Conservation (phyloP, 1,140 invertebrate genomes). For the Drosophila ficusphila region DNA sequence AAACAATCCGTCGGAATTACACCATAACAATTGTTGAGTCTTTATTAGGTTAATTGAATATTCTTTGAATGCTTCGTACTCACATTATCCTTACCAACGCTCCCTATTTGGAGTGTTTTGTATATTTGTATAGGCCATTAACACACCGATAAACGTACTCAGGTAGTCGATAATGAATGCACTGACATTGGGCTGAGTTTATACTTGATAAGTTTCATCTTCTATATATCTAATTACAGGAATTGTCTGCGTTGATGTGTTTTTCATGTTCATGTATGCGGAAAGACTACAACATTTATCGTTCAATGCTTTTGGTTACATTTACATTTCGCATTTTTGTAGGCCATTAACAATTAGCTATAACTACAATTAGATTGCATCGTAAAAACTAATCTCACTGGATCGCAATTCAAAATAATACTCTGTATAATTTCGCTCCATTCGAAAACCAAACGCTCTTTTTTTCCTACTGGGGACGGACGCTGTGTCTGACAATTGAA, state of each 20-base stretch:
- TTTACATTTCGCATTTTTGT: slow-evolving; percentile 38
- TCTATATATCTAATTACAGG: slow-evolving; percentile 29
- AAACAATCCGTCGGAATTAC: slow-evolving; percentile 32
- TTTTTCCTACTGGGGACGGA: slow-evolving; percentile 63
- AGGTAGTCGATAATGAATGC: slow-evolving; percentile 44
- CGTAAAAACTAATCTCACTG: slow-evolving; percentile 66
- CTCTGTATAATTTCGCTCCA: slow-evolving; percentile 54
- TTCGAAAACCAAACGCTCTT: slow-evolving; percentile 48
- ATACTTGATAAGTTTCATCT: slow-evolving; percentile 49
- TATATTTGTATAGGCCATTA: slow-evolving; percentile 3
- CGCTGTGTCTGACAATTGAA: slow-evolving; percentile 53
- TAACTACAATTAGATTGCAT: slow-evolving; percentile 75
- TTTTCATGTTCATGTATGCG: slow-evolving; percentile 9
- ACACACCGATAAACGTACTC: slow-evolving; percentile 61
- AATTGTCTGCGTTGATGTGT: slow-evolving; percentile 22
- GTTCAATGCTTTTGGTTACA: slow-evolving; percentile 42
- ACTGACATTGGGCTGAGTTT: slow-evolving; percentile 39
- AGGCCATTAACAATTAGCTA: slow-evolving; percentile 65
- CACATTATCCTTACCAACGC: slow-evolving; percentile 32
- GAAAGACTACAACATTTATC: slow-evolving; percentile 52
- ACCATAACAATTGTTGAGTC: slow-evolving; percentile 78
- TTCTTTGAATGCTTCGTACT: slow-evolving; percentile 32
- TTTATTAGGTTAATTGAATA: slow-evolving; percentile 81
- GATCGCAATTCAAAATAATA: slow-evolving; percentile 57
- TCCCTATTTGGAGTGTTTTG: slow-evolving; percentile 16